Base-by-base conservation (phyloP, 2,113 vertebrate species). In the Ornithorhynchus anatinus region DNA sequence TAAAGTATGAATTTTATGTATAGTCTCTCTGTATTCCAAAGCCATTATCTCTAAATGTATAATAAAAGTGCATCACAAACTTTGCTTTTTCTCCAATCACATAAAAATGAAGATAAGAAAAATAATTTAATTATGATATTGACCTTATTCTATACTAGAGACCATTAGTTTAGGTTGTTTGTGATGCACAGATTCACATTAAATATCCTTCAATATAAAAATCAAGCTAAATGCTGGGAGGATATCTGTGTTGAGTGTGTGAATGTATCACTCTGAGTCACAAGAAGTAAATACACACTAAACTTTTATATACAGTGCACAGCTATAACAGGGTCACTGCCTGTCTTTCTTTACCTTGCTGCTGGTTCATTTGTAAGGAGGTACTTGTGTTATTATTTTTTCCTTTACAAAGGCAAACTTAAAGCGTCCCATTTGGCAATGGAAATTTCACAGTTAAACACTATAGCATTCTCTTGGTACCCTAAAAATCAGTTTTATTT, bases 261-360 rank as follows among this genome's bases (percentile, higher is more conserved):
- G 81, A 80, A 83, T 78, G 42, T 83, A 77, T 72, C 22, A n/a
- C 23, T 59, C 33, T 22, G 77, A 77, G 75, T 82, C 31, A 33
- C 12, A 77, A 86, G 51, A 72, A 75, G 75, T 11, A 37, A 78
- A 84, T 75, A 50, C 10, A 17, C 31, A 52, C 25, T 66, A 58
- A 88, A 87, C 65, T 87, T 84, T 82, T 85, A 58, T 58, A 63
- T 72, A 67, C 45, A 57, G 75, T 69, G 83, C 82, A 86, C 87
- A 87, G 84, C 80, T 76, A 74, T 80, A 86, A 85, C 86, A 85
- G 88, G 82, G 81, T 77, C 69, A 83, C 70, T 80, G 77, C 86
- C 85, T 88, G 77, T 88, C 85, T 88, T 76, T n/a, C n/a, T n/a
- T n/a, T n/a, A n/a, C n/a, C 72, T 81, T 86, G 69, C 70, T 88